Evolutionary conservation across 2,888 invertebrate genomes (phyloP), one percentile per base, ranked within the genome.

Genomic region (Papilio gigon): DNA sequence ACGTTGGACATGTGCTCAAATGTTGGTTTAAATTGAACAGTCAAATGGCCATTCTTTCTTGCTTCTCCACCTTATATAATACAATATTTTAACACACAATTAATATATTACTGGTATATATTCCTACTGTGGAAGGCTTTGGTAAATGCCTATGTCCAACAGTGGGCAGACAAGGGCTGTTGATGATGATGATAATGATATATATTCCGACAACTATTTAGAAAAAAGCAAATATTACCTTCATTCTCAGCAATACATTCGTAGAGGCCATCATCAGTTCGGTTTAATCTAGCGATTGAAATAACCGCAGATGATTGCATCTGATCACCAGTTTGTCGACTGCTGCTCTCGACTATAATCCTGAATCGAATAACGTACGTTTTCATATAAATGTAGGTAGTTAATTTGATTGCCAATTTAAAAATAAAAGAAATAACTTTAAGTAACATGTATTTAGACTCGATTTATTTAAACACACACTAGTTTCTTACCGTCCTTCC

Each of bases 251-350:
- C 97, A 62, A 96, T 93, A 82, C 98, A 98, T 80, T 96, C 96
- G 83, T 98, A 98, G 9, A 98, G 92, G 0, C 98, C 98, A 84
- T 98, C 98, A 84, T 98, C 96, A 2, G 93, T 92, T 71, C 96
- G 93, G 64, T 93, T 92, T 14, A 95, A 80, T 63, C 94, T 93
- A 0, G 92, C 83, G 75, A 98, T 95, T 40, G 93, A 94, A 70
- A 98, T 88, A 2, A 93, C 94, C 30, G 95, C 97, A 63, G 93
- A 92, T 1, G 90, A 85, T 73, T 91, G 86, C 84, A 91, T 90
- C 74, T 91, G 91, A 75, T 92, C 92, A 27, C 92, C 92, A 27
- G 85, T 87, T 74, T 83, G 85, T n/a, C 75, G 87, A 78, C 62
- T 88, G 77, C 78, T 94, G 86, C 80, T 94, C 79, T 92, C 94